These are phyloP conservation scores for Diaphora mendica DNA, from an alignment of 2,888 invertebrate genomes.

Conservation along the genomic window DNA sequence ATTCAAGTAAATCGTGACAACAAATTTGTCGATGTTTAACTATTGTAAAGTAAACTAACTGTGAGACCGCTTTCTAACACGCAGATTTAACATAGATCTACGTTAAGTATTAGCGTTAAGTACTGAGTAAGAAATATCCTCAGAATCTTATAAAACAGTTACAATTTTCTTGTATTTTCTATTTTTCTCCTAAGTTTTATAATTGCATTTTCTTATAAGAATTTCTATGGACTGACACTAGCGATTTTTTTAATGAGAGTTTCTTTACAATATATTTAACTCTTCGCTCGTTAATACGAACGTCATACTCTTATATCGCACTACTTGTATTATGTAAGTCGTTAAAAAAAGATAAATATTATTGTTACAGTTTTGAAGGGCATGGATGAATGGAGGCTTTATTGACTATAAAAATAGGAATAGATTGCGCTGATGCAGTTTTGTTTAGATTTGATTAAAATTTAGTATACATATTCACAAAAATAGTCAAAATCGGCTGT, in stretches of 20 bases:
- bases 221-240: background rate
- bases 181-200: background rate
- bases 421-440: background rate
- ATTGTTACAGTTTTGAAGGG: conserved; percentile 55
- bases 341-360: conserved; percentile 49
- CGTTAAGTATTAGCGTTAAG: background rate
- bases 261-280: background rate
- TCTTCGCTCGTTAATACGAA: background rate
- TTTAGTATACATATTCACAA: no score
- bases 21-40: background rate
- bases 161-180: background rate
- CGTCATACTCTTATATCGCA: conserved; percentile 63
- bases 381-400: background rate
- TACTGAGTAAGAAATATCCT: background rate
- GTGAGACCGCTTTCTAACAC: background rate
- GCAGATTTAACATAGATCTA: background rate
- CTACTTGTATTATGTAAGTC: conserved; percentile 71
- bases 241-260: background rate
- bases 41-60: background rate
- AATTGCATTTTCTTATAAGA: background rate
- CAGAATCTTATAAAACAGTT: background rate
- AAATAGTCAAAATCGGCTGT: no score
- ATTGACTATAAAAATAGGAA: background rate
- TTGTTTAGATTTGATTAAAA: background rate
- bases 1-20: conserved; percentile 67